Conservation (phyloP, 2,113 vertebrate species). For the Bagarius yarrelli region DNA sequence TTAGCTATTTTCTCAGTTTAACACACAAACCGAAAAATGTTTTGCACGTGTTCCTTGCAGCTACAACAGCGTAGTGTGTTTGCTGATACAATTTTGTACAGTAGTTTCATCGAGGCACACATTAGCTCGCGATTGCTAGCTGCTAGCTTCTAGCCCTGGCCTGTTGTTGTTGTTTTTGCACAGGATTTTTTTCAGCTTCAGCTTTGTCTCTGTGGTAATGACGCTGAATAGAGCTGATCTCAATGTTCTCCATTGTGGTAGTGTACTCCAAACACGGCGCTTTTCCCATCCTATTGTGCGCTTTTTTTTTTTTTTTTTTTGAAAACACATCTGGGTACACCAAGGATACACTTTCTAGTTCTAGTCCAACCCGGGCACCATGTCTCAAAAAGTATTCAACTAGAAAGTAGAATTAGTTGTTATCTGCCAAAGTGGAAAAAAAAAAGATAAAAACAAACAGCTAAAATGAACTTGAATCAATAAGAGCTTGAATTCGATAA, state of each 20-base stretch:
- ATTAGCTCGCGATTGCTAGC: background rate
- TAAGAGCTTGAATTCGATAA: background rate
- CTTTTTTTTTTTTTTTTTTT: too few species aligned
- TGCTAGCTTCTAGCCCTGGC: too few species aligned
- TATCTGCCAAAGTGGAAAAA: background rate
- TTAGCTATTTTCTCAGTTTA: background rate
- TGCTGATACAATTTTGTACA: too few species aligned
- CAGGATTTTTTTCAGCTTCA: background rate
- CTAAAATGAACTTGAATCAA: background rate
- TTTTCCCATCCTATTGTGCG: background rate
- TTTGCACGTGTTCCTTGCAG: background rate
- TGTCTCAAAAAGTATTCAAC: background rate
- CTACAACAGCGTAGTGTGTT: background rate
- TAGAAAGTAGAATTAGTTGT: background rate
- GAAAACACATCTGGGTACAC: background rate
- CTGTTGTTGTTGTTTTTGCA: conserved; percentile 1
- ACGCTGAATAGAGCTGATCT: background rate
- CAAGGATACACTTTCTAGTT: background rate
- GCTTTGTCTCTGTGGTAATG: background rate
- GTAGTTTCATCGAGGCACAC: too few species aligned
- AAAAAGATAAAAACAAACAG: background rate
- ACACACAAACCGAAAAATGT: background rate
- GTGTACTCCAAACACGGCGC: background rate
- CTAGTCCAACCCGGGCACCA: background rate
- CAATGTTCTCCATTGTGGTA: background rate